Evolutionary conservation across 1,140 invertebrate genomes (phyloP).

Genomic region (Tetramorium simillimum): DNA sequence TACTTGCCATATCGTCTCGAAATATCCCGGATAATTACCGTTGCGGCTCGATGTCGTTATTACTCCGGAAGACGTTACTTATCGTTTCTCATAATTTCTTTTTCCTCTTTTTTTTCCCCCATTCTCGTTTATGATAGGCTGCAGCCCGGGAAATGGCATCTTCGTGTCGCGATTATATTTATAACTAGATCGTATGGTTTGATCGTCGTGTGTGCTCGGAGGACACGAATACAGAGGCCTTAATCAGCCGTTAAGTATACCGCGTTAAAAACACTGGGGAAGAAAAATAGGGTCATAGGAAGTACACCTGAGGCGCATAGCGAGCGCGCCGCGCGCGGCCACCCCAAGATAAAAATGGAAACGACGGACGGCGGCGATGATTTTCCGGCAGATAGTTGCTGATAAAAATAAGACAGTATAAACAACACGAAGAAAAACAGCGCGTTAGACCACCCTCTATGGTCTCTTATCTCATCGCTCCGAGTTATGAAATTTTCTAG

Average conservation of each 20-base stretch:
- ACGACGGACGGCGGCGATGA: conserved; percentile 53
- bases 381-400: conserved; percentile 57
- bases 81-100: not conserved
- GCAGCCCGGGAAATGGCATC: not conserved
- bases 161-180: conserved; percentile 37
- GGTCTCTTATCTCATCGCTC: conserved; percentile 46
- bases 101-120: not conserved
- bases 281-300: conserved; percentile 61
- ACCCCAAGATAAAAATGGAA: conserved; percentile 58
- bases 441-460: conserved; percentile 23
- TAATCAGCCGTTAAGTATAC: conserved; percentile 59
- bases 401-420: conserved; percentile 59
- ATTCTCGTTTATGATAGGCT: not conserved
- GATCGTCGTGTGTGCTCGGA: conserved; percentile 35
- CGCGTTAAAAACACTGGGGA: conserved; percentile 58
- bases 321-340: not conserved
- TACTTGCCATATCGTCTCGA: conserved; percentile 8
- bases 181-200: conserved; percentile 43
- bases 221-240: conserved; percentile 48
- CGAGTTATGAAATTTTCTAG: conserved; percentile 58
- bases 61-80: conserved; percentile 13
- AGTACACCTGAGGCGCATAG: conserved; percentile 55
- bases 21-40: conserved; percentile 35
- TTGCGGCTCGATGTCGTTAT: conserved; percentile 36
- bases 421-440: conserved; percentile 58